Evolutionary conservation across 2,113 vertebrate genomes (phyloP).

Genomic region (Smithornis capensis): DNA sequence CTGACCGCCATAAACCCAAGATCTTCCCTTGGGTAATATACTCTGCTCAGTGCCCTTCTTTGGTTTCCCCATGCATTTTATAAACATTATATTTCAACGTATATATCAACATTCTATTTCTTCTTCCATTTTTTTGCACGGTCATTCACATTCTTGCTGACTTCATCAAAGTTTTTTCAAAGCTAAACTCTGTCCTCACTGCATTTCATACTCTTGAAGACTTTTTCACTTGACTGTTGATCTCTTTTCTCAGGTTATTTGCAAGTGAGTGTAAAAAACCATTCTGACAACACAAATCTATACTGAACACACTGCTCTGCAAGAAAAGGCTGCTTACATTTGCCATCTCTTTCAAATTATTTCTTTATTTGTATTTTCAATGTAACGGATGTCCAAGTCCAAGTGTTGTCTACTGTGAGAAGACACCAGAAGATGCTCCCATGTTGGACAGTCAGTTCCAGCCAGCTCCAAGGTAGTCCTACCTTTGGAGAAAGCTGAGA

Average conservation of each 20-base stretch:
- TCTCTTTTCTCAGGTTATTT: background rate
- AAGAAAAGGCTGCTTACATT: background rate
- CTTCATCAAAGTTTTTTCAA: background rate
- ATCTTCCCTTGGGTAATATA: background rate
- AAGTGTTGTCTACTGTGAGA: background rate
- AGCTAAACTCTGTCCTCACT: fast-evolving
- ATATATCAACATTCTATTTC: background rate
- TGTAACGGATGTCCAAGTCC: background rate
- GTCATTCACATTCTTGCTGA: background rate
- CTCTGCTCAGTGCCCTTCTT: background rate
- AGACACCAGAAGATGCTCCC: background rate
- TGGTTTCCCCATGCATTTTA: background rate
- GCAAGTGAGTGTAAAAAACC: background rate
- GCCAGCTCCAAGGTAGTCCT: background rate
- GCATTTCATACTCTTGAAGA: background rate
- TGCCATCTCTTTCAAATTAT: background rate
- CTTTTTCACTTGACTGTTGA: background rate
- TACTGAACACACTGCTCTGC: background rate
- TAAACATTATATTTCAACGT: background rate
- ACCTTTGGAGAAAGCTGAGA: background rate
- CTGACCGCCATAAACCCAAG: background rate
- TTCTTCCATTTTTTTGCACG: background rate
- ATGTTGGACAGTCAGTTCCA: background rate
- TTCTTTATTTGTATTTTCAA: background rate
- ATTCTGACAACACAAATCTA: background rate